phyloP scores from a whole-genome alignment of 1,140 invertebrate species.

The Dendroctonus ponderosae region DNA sequence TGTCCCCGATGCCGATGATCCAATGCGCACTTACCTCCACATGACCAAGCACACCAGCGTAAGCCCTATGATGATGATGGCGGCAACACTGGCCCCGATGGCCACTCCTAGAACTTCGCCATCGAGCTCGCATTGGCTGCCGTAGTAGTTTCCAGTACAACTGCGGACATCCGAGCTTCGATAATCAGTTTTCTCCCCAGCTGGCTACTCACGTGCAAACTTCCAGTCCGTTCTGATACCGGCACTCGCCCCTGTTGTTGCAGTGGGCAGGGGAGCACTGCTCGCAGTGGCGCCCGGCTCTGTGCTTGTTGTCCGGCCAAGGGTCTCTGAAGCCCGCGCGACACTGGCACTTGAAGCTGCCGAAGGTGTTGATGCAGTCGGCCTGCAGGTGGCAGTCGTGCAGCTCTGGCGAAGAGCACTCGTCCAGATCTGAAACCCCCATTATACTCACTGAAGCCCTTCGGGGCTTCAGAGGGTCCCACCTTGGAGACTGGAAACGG shows the following conservation, averaged over 20 bases:
- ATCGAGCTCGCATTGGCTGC: constrained; percentile 83
- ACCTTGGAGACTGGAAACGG: constrained; percentile 49
- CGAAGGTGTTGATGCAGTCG: constrained; percentile 85
- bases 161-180: constrained; percentile 50
- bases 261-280: constrained; percentile 76
- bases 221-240: constrained; percentile 72
- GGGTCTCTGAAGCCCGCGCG: constrained; percentile 75
- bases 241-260: constrained; percentile 79
- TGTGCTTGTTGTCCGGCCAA: constrained; percentile 61
- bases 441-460: not conserved
- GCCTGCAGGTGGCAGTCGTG: constrained; percentile 90
- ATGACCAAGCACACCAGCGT: constrained; percentile 84
- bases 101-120: constrained; percentile 88
- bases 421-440: constrained; percentile 73
- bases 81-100: constrained; percentile 82
- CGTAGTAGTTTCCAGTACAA: constrained; percentile 83
- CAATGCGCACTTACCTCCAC: constrained; percentile 71
- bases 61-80: constrained; percentile 82
- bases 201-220: constrained; percentile 68
- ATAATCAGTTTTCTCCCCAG: not conserved
- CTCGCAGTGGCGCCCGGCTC: constrained; percentile 71
- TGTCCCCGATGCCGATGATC: not conserved
- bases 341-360: constrained; percentile 85
- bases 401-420: constrained; percentile 78
- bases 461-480: not conserved